Conservation (phyloP, 1,140 invertebrate species). For the Halyomorpha halys region DNA sequence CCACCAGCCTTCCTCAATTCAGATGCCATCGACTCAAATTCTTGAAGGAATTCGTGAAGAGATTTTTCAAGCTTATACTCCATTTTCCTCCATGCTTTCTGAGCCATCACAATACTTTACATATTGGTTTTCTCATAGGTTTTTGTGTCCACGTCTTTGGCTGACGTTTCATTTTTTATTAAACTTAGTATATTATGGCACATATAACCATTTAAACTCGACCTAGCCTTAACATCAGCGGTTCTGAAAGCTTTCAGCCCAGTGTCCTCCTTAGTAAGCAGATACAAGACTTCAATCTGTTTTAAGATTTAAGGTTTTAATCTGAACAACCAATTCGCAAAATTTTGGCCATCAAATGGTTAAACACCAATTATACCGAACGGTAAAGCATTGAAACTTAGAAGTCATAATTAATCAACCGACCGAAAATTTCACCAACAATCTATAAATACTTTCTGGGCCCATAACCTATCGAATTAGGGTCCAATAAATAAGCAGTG, state of each 20-base stretch:
- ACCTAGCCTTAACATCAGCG: conserved; percentile 10
- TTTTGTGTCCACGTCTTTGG: conserved; percentile 7
- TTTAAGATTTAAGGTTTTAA: background rate
- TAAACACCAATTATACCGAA: conserved; percentile 2
- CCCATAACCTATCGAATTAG: too few relatives aligned
- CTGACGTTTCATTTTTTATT: conserved; percentile 4
- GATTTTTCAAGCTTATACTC: too few relatives aligned
- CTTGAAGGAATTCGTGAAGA: background rate
- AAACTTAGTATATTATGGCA: conserved; percentile 6
- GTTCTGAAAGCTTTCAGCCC: background rate
- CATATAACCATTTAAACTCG: background rate
- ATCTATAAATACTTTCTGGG: background rate
- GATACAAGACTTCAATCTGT: conserved; percentile 1
- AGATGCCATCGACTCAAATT: background rate
- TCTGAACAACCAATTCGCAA: conserved; percentile 14
- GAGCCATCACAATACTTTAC: too few relatives aligned
- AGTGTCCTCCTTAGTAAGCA: background rate
- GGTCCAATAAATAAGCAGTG: too few relatives aligned
- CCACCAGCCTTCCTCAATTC: background rate
- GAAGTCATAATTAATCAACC: background rate
- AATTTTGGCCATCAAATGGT: conserved; percentile 16
- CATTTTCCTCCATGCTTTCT: too few relatives aligned
- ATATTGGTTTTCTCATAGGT: conserved; percentile 6
- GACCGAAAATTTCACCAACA: background rate
- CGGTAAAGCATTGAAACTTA: conserved; percentile 12